Percentiles rank a stretch among this genome's conserved stretches.
These are phyloP conservation scores for Eucidaris tribuloides DNA, from an alignment of 35 echinoderm and acorn worm genomes.

Conservation along the genomic window DNA sequence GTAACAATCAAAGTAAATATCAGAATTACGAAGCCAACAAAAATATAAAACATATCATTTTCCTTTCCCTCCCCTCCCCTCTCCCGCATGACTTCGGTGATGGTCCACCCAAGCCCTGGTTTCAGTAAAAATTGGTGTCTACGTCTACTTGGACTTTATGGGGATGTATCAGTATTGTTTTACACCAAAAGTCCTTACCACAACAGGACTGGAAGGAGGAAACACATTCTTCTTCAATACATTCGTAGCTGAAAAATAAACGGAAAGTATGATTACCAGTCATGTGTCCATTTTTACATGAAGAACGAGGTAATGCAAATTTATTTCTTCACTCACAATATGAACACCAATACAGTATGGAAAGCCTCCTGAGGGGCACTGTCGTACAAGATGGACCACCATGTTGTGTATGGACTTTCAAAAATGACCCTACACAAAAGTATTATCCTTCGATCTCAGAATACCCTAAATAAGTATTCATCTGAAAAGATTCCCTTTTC, in stretches of 20 bases:
- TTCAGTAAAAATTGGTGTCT: neutral
- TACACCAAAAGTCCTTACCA: conserved; percentile 75
- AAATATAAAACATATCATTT: neutral
- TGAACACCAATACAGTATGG: neutral
- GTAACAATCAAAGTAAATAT: no score
- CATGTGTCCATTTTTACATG: neutral
- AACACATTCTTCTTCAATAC: conserved; percentile 85
- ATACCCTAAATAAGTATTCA: no score
- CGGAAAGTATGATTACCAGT: neutral
- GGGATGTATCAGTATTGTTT: neutral
- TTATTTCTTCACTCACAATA: neutral
- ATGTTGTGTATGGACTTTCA: neutral
- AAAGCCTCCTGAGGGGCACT: neutral
- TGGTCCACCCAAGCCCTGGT: neutral
- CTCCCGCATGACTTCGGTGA: neutral
- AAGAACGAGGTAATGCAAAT: neutral
- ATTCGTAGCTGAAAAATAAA: conserved; percentile 52
- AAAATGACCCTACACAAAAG: neutral
- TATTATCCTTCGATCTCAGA: no score
- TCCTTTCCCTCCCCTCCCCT: neutral
- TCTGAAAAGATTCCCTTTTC: no score
- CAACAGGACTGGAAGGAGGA: conserved; percentile 90
- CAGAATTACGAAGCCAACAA: neutral
- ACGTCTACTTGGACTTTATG: neutral
- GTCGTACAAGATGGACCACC: neutral